These are phyloP conservation scores for Todiramphus chloris DNA, from an alignment of 2,113 vertebrate genomes.

Conservation along the genomic window DNA sequence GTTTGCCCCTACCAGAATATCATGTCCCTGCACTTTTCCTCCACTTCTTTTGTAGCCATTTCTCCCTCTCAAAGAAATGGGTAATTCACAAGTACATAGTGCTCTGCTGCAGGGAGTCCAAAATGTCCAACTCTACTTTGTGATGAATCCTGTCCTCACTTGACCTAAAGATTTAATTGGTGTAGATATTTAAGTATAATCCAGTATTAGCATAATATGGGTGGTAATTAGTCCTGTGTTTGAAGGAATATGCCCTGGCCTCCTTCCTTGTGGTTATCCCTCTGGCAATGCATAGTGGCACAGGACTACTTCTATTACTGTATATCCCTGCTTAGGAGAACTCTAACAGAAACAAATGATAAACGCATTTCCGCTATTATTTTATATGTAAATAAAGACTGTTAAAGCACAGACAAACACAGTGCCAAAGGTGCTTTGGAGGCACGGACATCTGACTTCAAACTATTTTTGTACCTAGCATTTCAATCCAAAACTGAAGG, in stretches of 20 bases:
- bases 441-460: background rate
- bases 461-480: background rate
- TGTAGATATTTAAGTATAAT: background rate
- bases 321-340: background rate
- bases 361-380: background rate
- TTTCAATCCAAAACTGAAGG: background rate
- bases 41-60: background rate
- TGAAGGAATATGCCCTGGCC: background rate
- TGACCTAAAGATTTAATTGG: background rate
- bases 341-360: background rate
- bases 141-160: background rate
- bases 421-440: background rate
- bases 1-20: background rate
- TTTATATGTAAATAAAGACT: background rate
- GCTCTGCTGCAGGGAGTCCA: background rate
- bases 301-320: background rate
- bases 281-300: background rate
- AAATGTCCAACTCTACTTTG: background rate
- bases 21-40: background rate
- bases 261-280: background rate
- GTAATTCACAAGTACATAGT: background rate
- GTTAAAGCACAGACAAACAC: background rate
- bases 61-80: background rate
- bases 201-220: background rate
- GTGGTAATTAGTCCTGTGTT: background rate